A percentile compares a stretch with the other conserved stretches of the same genome.
phyloP scores from a whole-genome alignment of 2,888 invertebrate species.

The Tetragonula carbonaria region DNA sequence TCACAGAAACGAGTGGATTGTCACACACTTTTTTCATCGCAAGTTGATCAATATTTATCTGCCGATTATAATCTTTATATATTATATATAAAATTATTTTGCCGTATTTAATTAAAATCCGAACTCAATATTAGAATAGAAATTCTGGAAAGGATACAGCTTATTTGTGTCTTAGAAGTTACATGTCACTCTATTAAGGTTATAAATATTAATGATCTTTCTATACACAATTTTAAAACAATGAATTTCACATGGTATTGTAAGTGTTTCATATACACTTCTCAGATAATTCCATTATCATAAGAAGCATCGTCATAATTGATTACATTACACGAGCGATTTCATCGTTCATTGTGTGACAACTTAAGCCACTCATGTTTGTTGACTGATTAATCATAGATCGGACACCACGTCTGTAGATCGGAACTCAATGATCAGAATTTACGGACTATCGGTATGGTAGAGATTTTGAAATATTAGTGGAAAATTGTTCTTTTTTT shows the following conservation, averaged over 20 bases:
- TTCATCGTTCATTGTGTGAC: slow-evolving; percentile 42
- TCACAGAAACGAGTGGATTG: slow-evolving; percentile 29
- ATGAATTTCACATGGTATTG: slow-evolving; percentile 14
- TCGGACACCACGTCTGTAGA: neutral
- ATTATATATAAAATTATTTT: neutral
- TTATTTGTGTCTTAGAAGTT: slow-evolving; percentile 17
- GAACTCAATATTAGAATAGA: neutral
- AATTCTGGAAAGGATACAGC: slow-evolving; percentile 52
- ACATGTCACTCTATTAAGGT: slow-evolving; percentile 39
- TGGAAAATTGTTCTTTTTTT: neutral
- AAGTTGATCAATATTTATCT: neutral
- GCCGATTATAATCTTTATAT: slow-evolving; percentile 15
- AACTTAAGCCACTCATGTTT: neutral
- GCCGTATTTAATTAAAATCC: neutral
- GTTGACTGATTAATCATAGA: too few species aligned
- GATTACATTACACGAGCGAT: slow-evolving; percentile 34
- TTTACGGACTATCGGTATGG: slow-evolving; percentile 13
- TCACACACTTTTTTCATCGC: neutral
- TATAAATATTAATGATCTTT: slow-evolving; percentile 14
- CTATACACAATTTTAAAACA: slow-evolving; percentile 16
- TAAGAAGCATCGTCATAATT: slow-evolving; percentile 1
- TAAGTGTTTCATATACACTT: slow-evolving; percentile 30
- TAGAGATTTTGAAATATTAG: slow-evolving; percentile 10
- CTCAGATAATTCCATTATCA: slow-evolving; percentile 54
- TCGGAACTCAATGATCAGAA: neutral